Evolutionary conservation across 1,140 invertebrate genomes (phyloP), one percentile per base, ranked within the genome.

Genomic region (Amphibalanus amphitrite): DNA sequence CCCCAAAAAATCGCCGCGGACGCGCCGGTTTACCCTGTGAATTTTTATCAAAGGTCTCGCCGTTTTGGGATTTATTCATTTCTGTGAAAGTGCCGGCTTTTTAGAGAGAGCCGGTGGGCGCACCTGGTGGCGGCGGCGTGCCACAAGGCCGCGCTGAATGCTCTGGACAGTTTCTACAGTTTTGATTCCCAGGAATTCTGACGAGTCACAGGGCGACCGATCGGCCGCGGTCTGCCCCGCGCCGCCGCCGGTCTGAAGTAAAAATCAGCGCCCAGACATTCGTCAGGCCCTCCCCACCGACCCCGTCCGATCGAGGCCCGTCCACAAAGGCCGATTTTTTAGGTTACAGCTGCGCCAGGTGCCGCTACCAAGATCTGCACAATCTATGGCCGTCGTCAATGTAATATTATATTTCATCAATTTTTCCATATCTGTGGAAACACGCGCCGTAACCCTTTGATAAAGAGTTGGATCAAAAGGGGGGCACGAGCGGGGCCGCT

Each of bases 371-470:
- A 59, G 47, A 59, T 59, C 47, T 59, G 47, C 47, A 59, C 47
- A 59, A 59, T 59, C 47, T 59, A 59, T 59, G 47, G 47, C 10
- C 23, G 10, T 23, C 20, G 47, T 59, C 47, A 59, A 23, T 59
- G 47, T 59, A 59, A 59, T 59, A 59, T 59, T 59, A 59, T 59
- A 59, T 59, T 59, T 59, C 47, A 59, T 59, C 47, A 59, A 59
- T 59, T 59, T 59, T 59, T 59, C 47, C 47, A 59, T 59, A 59
- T 59, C 47, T 59, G 47, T 59, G 47, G 47, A 59, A 59, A 59
- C 47, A 23, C 47, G 47, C 23, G 47, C 47, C 47, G 47, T 59
- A 59, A 6, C 47, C 47, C 47, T 59, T 59, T 59, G 47, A 59
- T 59, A 59, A 59, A 59, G 47, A 20, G 47, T 23, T 23, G 13